These are phyloP conservation scores for Seira musarum DNA, from an alignment of 2,888 invertebrate genomes.

Conservation along the genomic window DNA sequence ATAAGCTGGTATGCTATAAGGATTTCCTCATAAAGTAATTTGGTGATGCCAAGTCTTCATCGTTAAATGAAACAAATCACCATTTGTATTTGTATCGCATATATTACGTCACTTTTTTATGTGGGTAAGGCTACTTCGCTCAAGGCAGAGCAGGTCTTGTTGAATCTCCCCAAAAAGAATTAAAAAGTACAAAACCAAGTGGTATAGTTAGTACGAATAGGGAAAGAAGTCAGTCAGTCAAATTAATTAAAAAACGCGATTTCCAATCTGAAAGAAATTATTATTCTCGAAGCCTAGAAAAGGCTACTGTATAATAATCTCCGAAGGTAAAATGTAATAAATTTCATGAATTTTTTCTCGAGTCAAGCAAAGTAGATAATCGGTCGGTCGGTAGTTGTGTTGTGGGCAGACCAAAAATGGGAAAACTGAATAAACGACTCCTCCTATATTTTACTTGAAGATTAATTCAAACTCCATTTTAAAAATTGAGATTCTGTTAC, in stretches of 20 bases:
- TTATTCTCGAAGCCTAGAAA: constrained; percentile 45
- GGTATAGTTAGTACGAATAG: background rate
- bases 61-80: background rate
- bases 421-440: constrained; percentile 43
- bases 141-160: constrained; percentile 52
- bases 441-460: constrained; percentile 37
- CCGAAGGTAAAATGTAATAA: constrained; percentile 2
- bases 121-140: constrained; percentile 50
- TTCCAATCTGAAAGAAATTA: constrained; percentile 51
- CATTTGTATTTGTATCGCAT: background rate
- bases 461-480: constrained; percentile 28
- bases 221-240: constrained; percentile 50
- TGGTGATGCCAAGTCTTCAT: no score
- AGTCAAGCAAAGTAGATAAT: no score
- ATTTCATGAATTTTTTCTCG: no score
- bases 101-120: constrained; percentile 42
- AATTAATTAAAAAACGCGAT: constrained; percentile 56
- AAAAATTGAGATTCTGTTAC: no score
- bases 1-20: no score
- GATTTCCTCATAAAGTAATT: constrained; percentile 14
- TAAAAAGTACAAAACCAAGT: constrained; percentile 18
- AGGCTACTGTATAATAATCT: constrained; percentile 50
- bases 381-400: background rate
- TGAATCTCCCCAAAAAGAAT: constrained; percentile 11
- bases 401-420: constrained; percentile 53